Conservation (phyloP, 2,113 vertebrate genomes). For the Alaudala cheleensis region DNA sequence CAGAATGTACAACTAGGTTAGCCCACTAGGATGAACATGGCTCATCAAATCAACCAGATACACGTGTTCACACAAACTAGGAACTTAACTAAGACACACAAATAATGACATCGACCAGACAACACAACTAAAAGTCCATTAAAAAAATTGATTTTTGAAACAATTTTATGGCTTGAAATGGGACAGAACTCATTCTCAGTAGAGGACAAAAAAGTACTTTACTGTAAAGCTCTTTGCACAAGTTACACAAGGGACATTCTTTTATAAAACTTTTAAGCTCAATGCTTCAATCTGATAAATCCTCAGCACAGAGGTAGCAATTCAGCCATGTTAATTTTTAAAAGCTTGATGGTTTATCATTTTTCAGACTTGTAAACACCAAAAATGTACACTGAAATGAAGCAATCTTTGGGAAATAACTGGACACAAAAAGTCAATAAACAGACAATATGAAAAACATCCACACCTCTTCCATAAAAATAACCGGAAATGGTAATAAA, state of each 20-base stretch:
- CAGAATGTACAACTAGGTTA: background rate
- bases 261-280: conserved; percentile 40
- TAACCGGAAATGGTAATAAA: conserved; percentile 11
- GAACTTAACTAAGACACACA: conserved; percentile 6
- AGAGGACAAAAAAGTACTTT: background rate
- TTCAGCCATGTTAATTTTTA: conserved; percentile 9
- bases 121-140: background rate
- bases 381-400: conserved; percentile 23
- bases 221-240: conserved; percentile 26
- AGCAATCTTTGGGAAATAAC: conserved; percentile 25
- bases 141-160: background rate
- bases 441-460: conserved; percentile 12
- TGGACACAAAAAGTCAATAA: conserved; percentile 41
- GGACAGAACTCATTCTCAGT: background rate
- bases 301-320: conserved; percentile 48
- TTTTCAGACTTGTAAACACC: conserved; percentile 5
- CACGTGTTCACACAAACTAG: background rate
- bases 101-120: background rate
- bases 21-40: background rate
- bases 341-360: background rate
- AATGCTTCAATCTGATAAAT: conserved; percentile 59
- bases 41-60: background rate
- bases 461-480: conserved; percentile 24
- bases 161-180: background rate
- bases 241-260: conserved; percentile 16